Conservation (phyloP, 2,113 vertebrate genomes). For the Eptatretus burgeri region DNA sequence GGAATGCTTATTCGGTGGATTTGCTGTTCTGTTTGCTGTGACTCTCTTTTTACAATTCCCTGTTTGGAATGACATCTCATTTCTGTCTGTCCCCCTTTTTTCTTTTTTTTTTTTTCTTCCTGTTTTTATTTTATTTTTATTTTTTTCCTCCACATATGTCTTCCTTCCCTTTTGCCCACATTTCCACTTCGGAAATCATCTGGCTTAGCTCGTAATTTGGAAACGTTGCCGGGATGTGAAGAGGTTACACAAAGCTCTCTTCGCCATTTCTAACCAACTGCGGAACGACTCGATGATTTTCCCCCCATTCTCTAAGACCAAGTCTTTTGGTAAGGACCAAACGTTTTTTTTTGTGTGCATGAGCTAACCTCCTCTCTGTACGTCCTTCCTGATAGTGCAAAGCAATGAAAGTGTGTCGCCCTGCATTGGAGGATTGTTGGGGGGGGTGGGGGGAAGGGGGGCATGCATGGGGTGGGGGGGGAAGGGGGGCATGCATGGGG, state of each 20-base stretch:
- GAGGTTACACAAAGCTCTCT: conserved; percentile 5
- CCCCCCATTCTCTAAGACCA: neutral
- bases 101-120: neutral
- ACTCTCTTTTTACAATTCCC: no score
- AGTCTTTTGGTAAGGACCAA: neutral
- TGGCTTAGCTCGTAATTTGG: conserved; percentile 1
- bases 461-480: no score
- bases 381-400: no score
- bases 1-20: no score
- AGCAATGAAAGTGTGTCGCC: no score
- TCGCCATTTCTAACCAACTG: neutral
- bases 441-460: no score
- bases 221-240: conserved; percentile 3
- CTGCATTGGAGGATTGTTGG: no score
- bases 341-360: no score
- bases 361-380: no score
- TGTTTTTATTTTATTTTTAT: neutral
- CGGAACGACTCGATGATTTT: neutral
- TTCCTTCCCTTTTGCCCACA: neutral
- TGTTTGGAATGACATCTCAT: no score
- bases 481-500: no score
- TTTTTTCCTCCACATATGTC: neutral
- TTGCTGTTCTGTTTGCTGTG: no score
- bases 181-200: conserved; percentile 5
- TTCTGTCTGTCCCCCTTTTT: neutral